phyloP scores from a whole-genome alignment of 2,113 vertebrate genomes.

The Burhinus oedicnemus region DNA sequence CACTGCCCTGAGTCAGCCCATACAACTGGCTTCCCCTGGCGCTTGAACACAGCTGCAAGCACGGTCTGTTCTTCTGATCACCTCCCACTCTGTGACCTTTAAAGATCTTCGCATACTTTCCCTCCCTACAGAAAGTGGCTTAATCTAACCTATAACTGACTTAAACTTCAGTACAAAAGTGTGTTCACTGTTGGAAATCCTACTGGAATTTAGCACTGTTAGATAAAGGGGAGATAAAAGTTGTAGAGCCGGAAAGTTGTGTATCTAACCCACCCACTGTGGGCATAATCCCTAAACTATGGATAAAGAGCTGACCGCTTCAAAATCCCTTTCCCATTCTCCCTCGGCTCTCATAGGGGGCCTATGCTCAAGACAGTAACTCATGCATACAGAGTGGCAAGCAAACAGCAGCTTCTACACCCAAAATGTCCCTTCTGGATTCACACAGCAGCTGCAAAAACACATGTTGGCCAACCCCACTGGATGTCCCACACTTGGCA shows the following conservation, averaged over 20 bases:
- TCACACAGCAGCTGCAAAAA: conserved; percentile 42
- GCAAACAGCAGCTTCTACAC: neutral
- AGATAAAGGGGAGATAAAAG: neutral
- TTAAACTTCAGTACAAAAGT: neutral
- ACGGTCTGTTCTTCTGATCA: neutral
- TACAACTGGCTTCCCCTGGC: neutral
- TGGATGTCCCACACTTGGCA: neutral
- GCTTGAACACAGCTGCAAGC: neutral
- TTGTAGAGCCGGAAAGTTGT: neutral
- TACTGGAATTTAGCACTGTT: neutral
- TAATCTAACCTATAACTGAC: neutral
- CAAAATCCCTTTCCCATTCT: neutral
- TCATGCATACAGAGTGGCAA: neutral
- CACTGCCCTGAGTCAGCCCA: neutral
- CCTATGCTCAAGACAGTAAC: neutral
- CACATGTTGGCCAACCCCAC: neutral
- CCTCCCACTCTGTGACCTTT: neutral
- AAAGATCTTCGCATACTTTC: neutral
- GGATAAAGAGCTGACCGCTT: neutral
- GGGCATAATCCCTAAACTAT: neutral
- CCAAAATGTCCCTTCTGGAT: neutral
- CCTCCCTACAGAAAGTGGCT: neutral
- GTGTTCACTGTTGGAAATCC: neutral
- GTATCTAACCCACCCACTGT: neutral
- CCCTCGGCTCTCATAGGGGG: neutral